Percentiles rank a stretch among this genome's conserved stretches.
Evolutionary conservation across 1,140 invertebrate species (phyloP).

Genomic region (Periplaneta americana): DNA sequence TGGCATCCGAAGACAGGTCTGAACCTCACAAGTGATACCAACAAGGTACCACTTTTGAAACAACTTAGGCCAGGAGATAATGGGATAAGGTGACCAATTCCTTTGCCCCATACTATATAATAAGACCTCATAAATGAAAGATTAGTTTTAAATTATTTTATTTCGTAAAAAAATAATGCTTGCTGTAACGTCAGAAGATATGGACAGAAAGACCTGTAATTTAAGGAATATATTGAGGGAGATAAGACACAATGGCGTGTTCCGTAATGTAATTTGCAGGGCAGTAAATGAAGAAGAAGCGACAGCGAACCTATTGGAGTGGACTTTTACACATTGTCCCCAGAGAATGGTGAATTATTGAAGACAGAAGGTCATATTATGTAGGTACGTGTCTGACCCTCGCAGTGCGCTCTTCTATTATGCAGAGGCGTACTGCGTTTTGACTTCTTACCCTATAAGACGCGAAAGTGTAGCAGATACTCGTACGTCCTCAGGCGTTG

Average conservation of each 20-base stretch:
- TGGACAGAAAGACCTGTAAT: background rate
- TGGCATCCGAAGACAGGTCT: no score
- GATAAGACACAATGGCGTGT: background rate
- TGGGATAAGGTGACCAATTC: no score
- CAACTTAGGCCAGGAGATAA: no score
- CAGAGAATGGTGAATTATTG: background rate
- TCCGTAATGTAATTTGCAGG: background rate
- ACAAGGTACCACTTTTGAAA: no score
- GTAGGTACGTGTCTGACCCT: background rate
- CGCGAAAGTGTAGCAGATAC: no score
- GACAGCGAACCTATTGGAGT: background rate
- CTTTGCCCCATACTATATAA: no score
- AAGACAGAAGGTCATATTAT: background rate
- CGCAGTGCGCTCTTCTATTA: background rate
- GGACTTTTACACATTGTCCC: background rate
- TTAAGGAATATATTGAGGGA: background rate
- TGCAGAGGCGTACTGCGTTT: background rate
- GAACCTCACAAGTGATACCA: no score
- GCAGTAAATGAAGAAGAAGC: background rate
- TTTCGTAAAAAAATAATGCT: no score
- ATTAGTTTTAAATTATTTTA: no score
- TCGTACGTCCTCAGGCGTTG: no score
- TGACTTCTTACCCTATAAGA: background rate
- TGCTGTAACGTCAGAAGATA: background rate
- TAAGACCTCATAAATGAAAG: no score